These are phyloP conservation scores for Drosophila navojoa DNA, from an alignment of 1,140 invertebrate species.

Conservation along the genomic window DNA sequence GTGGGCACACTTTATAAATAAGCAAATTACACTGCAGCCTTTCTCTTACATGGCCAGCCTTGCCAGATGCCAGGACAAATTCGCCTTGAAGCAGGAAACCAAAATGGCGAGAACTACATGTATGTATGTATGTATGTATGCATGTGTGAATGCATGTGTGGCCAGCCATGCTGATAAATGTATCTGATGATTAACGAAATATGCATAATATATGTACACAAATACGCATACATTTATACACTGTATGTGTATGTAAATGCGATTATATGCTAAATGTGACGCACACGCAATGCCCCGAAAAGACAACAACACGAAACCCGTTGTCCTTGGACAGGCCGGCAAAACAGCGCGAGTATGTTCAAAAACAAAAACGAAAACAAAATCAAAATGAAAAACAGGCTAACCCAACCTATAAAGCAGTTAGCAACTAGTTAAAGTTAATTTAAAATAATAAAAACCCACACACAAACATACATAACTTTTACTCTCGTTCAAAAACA, in stretches of 20 bases:
- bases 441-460: slow-evolving; percentile 22
- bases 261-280: slow-evolving; percentile 38
- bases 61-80: slow-evolving; percentile 7
- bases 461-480: slow-evolving; percentile 19
- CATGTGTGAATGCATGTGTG: neutral
- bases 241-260: slow-evolving; percentile 28
- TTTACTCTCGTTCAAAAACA: slow-evolving; percentile 33
- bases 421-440: slow-evolving; percentile 49
- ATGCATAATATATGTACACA: slow-evolving; percentile 26
- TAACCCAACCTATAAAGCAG: slow-evolving; percentile 25
- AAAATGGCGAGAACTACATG: neutral
- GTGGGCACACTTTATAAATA: neutral
- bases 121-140: too few species aligned
- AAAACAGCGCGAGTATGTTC: slow-evolving; percentile 29
- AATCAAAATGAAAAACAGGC: slow-evolving; percentile 15
- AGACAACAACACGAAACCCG: slow-evolving; percentile 21
- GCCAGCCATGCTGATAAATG: neutral
- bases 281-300: slow-evolving; percentile 41
- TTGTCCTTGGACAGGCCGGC: slow-evolving; percentile 41
- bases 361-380: slow-evolving; percentile 1
- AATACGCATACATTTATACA: slow-evolving; percentile 23
- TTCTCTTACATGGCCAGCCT: slow-evolving; percentile 15
- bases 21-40: slow-evolving; percentile 17
- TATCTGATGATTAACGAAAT: slow-evolving; percentile 4
- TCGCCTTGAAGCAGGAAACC: slow-evolving; percentile 22